These are phyloP conservation scores for Ficedula albicollis DNA, from an alignment of 2,797 vertebrate species.

Conservation along the genomic window DNA sequence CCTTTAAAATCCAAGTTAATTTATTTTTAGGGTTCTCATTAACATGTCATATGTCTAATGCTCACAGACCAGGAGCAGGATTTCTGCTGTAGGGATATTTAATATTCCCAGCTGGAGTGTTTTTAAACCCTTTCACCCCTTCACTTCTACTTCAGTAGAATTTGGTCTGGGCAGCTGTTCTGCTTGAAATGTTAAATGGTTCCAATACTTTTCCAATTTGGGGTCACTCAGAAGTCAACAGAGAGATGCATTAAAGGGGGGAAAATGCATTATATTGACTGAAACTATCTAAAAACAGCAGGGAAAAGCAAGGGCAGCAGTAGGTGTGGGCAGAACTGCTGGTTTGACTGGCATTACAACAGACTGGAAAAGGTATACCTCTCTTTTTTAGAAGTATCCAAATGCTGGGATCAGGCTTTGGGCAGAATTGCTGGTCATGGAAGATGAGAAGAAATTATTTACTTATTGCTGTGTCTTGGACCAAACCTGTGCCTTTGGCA, in stretches of 20 bases:
- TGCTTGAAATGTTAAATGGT: background rate
- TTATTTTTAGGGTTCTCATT: conserved; percentile 12
- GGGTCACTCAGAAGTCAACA: background rate
- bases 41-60: background rate
- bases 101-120: background rate
- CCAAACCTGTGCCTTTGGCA: background rate
- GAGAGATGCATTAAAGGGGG: background rate
- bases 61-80: background rate
- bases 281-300: background rate
- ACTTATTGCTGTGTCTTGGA: background rate
- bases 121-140: background rate
- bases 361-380: background rate
- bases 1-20: conserved; percentile 21
- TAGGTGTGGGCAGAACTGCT: background rate
- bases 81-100: background rate
- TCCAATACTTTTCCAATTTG: background rate
- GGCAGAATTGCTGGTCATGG: background rate
- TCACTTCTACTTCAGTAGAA: background rate
- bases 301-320: background rate
- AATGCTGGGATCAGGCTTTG: background rate
- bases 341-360: background rate
- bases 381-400: background rate
- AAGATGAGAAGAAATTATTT: background rate
- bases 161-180: background rate
- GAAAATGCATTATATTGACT: background rate